Evolutionary conservation across 2,888 invertebrate species (phyloP), one percentile per base, ranked within the genome.

Genomic region (Trissolcus japonicus): DNA sequence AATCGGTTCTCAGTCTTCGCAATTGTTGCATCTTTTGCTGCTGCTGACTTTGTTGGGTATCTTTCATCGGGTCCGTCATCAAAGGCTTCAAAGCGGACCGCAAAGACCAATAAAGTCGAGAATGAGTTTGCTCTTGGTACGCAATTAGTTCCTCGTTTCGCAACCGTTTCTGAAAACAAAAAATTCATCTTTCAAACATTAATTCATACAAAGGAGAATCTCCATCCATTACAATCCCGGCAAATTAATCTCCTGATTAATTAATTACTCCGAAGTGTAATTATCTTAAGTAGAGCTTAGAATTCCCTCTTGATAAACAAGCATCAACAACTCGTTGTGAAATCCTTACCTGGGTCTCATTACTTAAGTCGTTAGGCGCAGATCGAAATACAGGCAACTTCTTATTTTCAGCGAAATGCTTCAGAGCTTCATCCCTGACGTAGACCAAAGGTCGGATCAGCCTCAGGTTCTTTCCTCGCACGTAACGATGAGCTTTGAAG

Each of bases 381-480:
- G 92, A 91, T 16, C 92, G 90, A 80, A 95, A 93, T 78, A 93
- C 91, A 0, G 96, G 95, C 57, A 96, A 90, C 53, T 92, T 92
- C 83, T 94, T 93, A 80, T 93, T 92, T 83, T 93, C 93, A 13
- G 94, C 93, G 89, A 96, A 96, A 66, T 93, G 93, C 16, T 93
- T 91, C 35, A 96, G 89, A 4, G 93, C 92, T 76, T 93, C 93
- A 83, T 95, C 96, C 46, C 97, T 92, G 11, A 96, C 95, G 90
- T 95, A 96, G 11, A 96, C 94, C 85, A 97, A 94, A 16, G 97
- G 97, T 59, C 97, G 92, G 76, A 97, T 94, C 21, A 97, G 94
- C 76, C 96, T 92, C 60, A 97, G 88, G 85, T 95, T 94, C 79
- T 94, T 93, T 73, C 95, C 95, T 81, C 96, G 95, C 76, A 95